Base-by-base conservation (phyloP, 2,113 vertebrate genomes). In the Ptyas mucosa region DNA sequence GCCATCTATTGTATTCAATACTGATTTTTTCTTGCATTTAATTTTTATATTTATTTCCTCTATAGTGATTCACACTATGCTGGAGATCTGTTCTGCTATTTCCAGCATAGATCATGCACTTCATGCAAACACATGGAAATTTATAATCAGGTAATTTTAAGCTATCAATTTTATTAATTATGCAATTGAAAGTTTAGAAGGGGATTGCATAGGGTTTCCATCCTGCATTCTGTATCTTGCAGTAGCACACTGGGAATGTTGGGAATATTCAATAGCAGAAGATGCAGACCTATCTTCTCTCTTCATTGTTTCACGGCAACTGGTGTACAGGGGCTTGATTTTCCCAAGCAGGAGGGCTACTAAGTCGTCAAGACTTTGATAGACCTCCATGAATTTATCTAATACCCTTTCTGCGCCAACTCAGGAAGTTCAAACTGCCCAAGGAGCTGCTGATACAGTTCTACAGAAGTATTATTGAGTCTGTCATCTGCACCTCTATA, bases 91-190 rank as follows among this genome's bases (percentile, higher is more conserved):
- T 97, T 97, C 98, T 39, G 94, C 99, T 90, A 98, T 99, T 97
- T 98, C 98, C 58, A 98, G 97, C 81, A 98, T 99, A 98, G 99
- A 99, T 95, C 98, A 99, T 2, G 99, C 99, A 5, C 97, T 99
- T 94, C 98, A 99, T 96, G 99, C 99, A 90, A 99, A 99, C 94
- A 99, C 99, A 0, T 99, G 99, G 99, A 99, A 99, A 95, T 99
- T 98, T 96, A 98, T 99, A 75, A 98, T 99, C 97, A 99, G 99
- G 99, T 99, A 97, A 98, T 98, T 26, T 8, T 90, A 88, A 7
- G 57, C 34, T 85, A 85, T 91, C 92, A n/a, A 20, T 88, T 18
- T 61, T 55, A 57, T 21, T 34, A 52, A 1, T 87, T 34, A 64
- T 51, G 14, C 58, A 21, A 61, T 58, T n/a, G n/a, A 34, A 34